These are phyloP conservation scores for Anguilla japonica DNA, from an alignment of 2,113 vertebrate species.

Conservation along the genomic window DNA sequence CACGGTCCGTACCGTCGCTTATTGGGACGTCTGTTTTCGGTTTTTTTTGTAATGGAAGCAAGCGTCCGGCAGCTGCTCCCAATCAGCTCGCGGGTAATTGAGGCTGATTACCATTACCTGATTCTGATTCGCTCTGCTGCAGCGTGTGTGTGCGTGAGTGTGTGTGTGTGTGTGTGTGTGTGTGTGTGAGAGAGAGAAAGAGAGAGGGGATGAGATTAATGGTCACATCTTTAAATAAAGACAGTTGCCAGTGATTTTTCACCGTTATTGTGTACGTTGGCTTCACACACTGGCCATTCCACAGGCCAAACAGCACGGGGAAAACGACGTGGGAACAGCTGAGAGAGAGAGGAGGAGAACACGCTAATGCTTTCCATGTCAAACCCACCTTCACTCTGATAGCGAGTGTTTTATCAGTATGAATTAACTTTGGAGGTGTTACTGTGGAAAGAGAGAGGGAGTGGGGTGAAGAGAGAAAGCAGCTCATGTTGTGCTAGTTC, in stretches of 20 bases:
- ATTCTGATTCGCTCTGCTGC: neutral
- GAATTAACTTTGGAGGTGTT: no score
- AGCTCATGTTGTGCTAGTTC: no score
- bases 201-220: neutral
- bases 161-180: neutral
- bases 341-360: neutral
- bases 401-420: no score
- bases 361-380: neutral
- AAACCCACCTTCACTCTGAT: neutral
- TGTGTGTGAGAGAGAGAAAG: neutral
- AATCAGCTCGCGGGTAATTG: neutral
- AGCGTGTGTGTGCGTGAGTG: neutral
- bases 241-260: no score
- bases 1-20: neutral
- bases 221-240: no score
- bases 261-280: no score
- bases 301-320: no score
- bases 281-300: no score
- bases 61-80: neutral
- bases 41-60: neutral
- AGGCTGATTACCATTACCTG: neutral
- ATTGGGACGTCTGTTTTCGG: neutral
- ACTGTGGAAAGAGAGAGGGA: no score
- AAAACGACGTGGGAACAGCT: neutral
- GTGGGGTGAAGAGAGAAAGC: no score